Conservation (phyloP, 1,140 invertebrate genomes). For the Trachymyrmex septentrionalis region DNA sequence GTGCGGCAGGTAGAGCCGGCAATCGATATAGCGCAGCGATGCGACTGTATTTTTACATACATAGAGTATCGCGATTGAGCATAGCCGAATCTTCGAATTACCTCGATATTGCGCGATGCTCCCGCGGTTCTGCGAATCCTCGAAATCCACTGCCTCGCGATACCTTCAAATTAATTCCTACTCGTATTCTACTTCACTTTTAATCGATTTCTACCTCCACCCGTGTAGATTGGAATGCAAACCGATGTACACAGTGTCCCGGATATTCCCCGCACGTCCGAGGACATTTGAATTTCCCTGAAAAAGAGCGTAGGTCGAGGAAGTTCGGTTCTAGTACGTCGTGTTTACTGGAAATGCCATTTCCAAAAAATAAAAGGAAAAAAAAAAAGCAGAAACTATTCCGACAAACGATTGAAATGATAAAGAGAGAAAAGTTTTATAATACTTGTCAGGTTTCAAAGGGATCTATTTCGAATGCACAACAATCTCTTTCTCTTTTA, state of each 20-base stretch:
- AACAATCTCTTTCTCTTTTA: not conserved
- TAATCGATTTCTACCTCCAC: constrained; percentile 42
- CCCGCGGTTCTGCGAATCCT: not conserved
- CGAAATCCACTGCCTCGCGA: constrained; percentile 13
- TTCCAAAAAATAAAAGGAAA: no score
- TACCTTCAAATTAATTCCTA: constrained; percentile 46
- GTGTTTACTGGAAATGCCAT: not conserved
- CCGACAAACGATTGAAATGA: not conserved
- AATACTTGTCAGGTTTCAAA: no score
- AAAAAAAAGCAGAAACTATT: not conserved
- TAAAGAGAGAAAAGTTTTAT: not conserved
- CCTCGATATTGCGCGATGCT: not conserved
- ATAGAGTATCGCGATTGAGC: not conserved
- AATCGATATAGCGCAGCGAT: constrained; percentile 47
- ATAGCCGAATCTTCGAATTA: constrained; percentile 28
- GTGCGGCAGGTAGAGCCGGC: constrained; percentile 9
- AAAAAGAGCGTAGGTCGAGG: no score
- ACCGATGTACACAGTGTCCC: constrained; percentile 25
- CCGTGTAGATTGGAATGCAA: constrained; percentile 14
- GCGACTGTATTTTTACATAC: constrained; percentile 27
- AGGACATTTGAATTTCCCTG: not conserved
- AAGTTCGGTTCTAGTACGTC: not conserved
- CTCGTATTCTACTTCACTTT: constrained; percentile 26
- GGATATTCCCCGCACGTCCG: not conserved
- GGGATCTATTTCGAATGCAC: not conserved